phyloP scores from a whole-genome alignment of 2,888 invertebrate genomes.

The Mythimna vitellina region DNA sequence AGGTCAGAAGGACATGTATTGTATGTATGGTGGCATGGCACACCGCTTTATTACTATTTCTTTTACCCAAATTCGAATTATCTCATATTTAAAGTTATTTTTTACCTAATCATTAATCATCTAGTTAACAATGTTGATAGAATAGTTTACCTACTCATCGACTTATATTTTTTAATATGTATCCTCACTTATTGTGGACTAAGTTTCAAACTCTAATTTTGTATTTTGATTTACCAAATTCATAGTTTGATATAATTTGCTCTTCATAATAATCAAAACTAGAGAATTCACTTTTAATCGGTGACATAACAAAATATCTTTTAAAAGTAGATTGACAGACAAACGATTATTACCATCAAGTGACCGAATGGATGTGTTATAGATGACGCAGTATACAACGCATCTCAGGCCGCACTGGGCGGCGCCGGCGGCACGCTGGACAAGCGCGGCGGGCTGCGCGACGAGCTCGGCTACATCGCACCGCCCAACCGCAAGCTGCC shows the following conservation, averaged over 20 bases:
- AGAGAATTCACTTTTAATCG: conserved; percentile 25
- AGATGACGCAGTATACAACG: conserved; percentile 98
- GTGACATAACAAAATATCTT: conserved; percentile 20
- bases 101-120: conserved; percentile 40
- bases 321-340: too few species aligned
- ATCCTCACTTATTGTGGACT: conserved; percentile 53
- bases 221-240: conserved; percentile 66
- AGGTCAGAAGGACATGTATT: conserved; percentile 94
- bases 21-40: conserved; percentile 92
- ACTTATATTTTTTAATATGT: conserved; percentile 22
- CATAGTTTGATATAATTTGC: conserved; percentile 76
- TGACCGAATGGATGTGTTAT: neutral
- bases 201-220: conserved; percentile 42
- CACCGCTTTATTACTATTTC: conserved; percentile 80
- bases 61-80: conserved; percentile 50
- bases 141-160: conserved; percentile 16
- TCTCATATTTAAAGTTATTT: conserved; percentile 26
- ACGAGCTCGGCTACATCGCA: conserved; percentile 97
- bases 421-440: conserved; percentile 94
- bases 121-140: conserved; percentile 27
- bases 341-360: neutral
- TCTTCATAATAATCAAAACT: conserved; percentile 37
- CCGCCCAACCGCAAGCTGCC: conserved; percentile 98
- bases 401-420: conserved; percentile 92
- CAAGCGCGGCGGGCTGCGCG: conserved; percentile 95